Evolutionary conservation across 1,140 invertebrate species (phyloP), one percentile per base, ranked within the genome.

Genomic region (Drosophila arizonae): DNA sequence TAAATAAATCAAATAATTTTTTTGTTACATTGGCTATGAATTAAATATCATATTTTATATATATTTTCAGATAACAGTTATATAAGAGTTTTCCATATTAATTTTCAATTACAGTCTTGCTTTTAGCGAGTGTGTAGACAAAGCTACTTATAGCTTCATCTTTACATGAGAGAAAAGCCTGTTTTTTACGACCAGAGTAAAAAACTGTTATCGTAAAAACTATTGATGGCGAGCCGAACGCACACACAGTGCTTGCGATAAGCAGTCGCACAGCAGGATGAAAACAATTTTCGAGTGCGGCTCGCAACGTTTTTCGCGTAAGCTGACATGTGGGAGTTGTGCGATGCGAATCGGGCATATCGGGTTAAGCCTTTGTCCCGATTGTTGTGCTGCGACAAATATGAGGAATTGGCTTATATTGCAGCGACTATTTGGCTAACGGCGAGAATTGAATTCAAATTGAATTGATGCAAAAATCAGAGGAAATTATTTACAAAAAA

Each of bases 251-350:
- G 8, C 15, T 21, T 21, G 54, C 15, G 33, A 21, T 21, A 13
- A 2, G 15, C 1, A 11, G 28, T 17, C 17, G 21, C 15, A 17
- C 11, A 56, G 36, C 10, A 10, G 39, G 39, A 10, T 8, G 41
- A 46, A 58, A 46, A 30, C 56, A 28, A 58, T 58, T 58, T 58
- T 28, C n/a, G 26, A 28, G 24, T 2, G 56, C 41, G 33, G 30
- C 26, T 43, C 9, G 4, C 26, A 33, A 4, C n/a, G 43, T 10
- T 45, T 46, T 46, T 26, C 24, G 15, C 26, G 41, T 46, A 58
- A 28, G 56, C 41, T 46, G 26, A 60, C 57, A 46, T 17, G 10
- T 33, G 24, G 13, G 15, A 58, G 41, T 30, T 58, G 41, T 58
- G 26, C 26, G 26, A 58, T 58, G 28, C 10, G 56, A 17, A 45